Evolutionary conservation across 2,113 vertebrate genomes (phyloP), one percentile per base, ranked within the genome.

Genomic region (Cololabis saira): DNA sequence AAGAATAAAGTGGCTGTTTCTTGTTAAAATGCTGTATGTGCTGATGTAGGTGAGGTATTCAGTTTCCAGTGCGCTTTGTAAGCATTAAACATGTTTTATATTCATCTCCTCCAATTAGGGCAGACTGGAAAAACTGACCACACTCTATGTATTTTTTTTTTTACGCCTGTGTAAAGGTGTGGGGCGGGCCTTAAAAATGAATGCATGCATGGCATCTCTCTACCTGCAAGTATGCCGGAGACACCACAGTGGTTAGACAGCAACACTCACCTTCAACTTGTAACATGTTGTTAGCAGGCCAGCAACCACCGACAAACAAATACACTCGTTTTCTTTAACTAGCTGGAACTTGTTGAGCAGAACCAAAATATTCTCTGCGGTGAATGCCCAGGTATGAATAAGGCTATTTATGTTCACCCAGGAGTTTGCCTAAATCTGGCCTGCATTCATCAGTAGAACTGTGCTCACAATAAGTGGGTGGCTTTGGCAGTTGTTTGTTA

Each of bases 51-150:
- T 81, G 74, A 87, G 78, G 56, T 42, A 74, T 72, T 80, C 42
- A 41, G 78, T 77, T 66, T 72, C 84, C 66, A 73, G 77, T 78
- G 80, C 53, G 66, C 77, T 86, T 82, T 84, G 81, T 84, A 76
- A 87, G 82, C 74, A 78, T 74, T 71, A 71, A 61, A 83, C 67
- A 69, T 78, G 71, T 82, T 87, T 88, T 80, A 88, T 85, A 82
- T 86, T 74, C 67, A 75, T 76, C 44, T 70, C 65, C 53, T 76
- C 86, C 89, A 88, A 91, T 91, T 90, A 74, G 73, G 74, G 58
- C 33, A 54, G 87, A 87, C 84, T 92, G 87, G 92, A 91, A 91
- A 91, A 87, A 68, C 63, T 90, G 83, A 90, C 81, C 75, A 74
- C 76, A 65, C 57, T 82, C 47, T 81, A 74, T 80, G 67, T 82